Percentiles rank a stretch among this genome's conserved stretches.
phyloP scores from a whole-genome alignment of 1,140 invertebrate species.

The Drosophila melanogaster region Release_6_plus_ISO1_MT NT_037436.4:7601001-7601500 shows the following conservation, averaged over 20 bases:
- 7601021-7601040: constrained; percentile 21
- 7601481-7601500: constrained; percentile 29
- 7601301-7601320: too few species aligned
- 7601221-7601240: constrained; percentile 8
- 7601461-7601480: constrained; percentile 68
- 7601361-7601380: constrained; percentile 25
- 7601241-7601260: too few species aligned
- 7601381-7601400: constrained; percentile 56
- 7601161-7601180: constrained; percentile 53
- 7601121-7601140: constrained; percentile 13
- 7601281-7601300: too few species aligned
- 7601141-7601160: constrained; percentile 50
- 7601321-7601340: too few species aligned
- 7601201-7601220: constrained; percentile 42
- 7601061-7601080: constrained; percentile 75
- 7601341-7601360: too few species aligned
- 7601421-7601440: constrained; percentile 56
- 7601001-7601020: background rate
- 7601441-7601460: constrained; percentile 66
- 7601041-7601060: constrained; percentile 65
- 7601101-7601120: constrained; percentile 68
- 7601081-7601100: constrained; percentile 60
- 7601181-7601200: constrained; percentile 31
- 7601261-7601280: background rate
- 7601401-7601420: constrained; percentile 81